Evolutionary conservation across 2,113 vertebrate genomes (phyloP).

Genomic region (Sus scrofa): DNA sequence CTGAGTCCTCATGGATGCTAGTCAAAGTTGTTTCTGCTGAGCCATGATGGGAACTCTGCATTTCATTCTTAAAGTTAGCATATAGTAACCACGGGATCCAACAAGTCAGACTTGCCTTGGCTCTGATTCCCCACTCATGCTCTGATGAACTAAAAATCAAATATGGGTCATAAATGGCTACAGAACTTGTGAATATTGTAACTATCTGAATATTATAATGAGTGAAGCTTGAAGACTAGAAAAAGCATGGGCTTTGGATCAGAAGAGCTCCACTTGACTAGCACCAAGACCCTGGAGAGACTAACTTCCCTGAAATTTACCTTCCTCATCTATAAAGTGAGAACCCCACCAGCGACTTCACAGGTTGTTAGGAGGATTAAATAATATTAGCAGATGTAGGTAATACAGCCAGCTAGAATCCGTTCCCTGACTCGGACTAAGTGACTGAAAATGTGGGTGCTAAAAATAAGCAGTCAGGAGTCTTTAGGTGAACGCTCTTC

Average conservation of each 20-base stretch:
- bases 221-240: not conserved
- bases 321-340: not conserved
- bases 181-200: not conserved
- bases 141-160: not conserved
- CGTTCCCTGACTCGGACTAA: not conserved
- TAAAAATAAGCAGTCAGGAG: not conserved
- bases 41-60: not conserved
- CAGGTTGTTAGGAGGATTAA: not conserved
- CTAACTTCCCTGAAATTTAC: not conserved
- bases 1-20: no score
- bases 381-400: not conserved
- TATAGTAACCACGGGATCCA: not conserved
- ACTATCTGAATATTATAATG: not conserved
- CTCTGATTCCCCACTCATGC: not conserved
- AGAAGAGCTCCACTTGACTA: not conserved
- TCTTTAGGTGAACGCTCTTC: not conserved
- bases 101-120: not conserved
- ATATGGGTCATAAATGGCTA: not conserved
- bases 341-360: not conserved
- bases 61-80: slow-evolving; percentile 42
- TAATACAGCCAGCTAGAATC: not conserved
- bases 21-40: no score
- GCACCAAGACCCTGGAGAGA: not conserved
- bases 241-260: not conserved
- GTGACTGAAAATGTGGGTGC: not conserved